A percentile compares a stretch with the other conserved stretches of the same genome.
These are phyloP conservation scores for Ditula angustiorana DNA, from an alignment of 2,888 invertebrate species.

Conservation along the genomic window DNA sequence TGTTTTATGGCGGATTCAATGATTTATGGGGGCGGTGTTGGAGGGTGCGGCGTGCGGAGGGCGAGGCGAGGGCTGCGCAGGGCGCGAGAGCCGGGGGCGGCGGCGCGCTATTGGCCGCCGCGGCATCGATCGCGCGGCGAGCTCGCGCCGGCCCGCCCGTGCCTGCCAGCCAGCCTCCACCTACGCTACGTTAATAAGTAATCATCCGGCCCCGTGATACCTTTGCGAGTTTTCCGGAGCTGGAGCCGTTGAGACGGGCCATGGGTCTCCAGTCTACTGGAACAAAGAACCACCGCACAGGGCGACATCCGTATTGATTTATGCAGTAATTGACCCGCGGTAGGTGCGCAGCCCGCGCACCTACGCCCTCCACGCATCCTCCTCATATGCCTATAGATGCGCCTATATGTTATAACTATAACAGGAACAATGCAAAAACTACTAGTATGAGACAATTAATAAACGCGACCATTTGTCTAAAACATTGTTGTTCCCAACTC, in stretches of 20 bases:
- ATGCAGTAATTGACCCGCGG: conserved; percentile 80
- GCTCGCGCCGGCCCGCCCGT: conserved; percentile 79
- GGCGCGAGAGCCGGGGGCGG: conserved; percentile 73
- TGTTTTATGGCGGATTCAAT: conserved; percentile 85
- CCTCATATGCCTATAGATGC: conserved; percentile 65
- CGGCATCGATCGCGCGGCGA: conserved; percentile 83
- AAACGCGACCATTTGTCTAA: neutral
- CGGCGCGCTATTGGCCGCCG: conserved; percentile 82
- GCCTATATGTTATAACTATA: conserved; percentile 46
- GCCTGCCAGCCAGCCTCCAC: conserved; percentile 79
- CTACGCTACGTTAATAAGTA: conserved; percentile 86
- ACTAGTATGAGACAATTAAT: neutral
- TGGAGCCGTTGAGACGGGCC: conserved; percentile 78
- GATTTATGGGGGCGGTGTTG: conserved; percentile 83
- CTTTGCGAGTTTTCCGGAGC: conserved; percentile 83
- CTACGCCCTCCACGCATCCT: conserved; percentile 59
- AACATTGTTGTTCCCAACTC: neutral
- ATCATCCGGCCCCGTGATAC: conserved; percentile 84
- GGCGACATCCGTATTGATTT: conserved; percentile 80
- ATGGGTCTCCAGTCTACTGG: conserved; percentile 77
- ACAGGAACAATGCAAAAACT: conserved; percentile 6
- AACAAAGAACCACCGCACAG: conserved; percentile 79
- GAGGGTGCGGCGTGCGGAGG: conserved; percentile 65
- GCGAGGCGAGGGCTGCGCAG: conserved; percentile 73
- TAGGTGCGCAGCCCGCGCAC: conserved; percentile 72